Evolutionary conservation across 2,113 vertebrate genomes (phyloP), one percentile per base, ranked within the genome.

Genomic region (Agapornis roseicollis): DNA sequence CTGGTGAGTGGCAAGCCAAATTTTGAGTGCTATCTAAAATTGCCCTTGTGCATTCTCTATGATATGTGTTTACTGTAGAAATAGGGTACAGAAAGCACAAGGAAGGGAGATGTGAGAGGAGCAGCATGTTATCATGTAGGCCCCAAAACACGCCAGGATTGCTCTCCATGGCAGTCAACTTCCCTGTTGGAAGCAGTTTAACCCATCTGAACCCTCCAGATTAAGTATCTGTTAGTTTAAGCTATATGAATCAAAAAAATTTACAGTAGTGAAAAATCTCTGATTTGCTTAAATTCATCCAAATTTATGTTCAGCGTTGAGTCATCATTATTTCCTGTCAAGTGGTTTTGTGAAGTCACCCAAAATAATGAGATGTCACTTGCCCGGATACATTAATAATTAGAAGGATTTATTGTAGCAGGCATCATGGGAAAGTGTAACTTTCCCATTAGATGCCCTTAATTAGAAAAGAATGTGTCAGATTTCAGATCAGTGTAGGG

Each of bases 331-430:
- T 63, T 76, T 80, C 60, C 83, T 96, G 94, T 95, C 97, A 96
- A 58, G 87, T 91, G 94, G 53, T 94, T 94, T 98, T 96, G 93
- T 95, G 93, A 96, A 97, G 93, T 81, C 58, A 74, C 96, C 68
- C 49, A 63, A 88, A 53, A 84, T 97, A 97, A 97, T 93, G 93
- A 94, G 96, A 97, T 96, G 95, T 96, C 95, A 94, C 91, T 94
- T 91, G 39, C 82, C 60, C 82, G 84, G 94, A 93, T 76, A 77
- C 96, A 91, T 97, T 96, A 94, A 83, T 93, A 93, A 96, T 95
- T 80, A 83, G 93, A 86, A 95, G 93, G 91, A 76, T 72, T 96
- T 92, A 96, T 90, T 94, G 95, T 85, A 89, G 85, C 77, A 85
- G 96, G 89, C 92, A 88, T 82, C 77, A 94, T 96, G 92, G 80